Evolutionary conservation across 2,113 vertebrate species (phyloP).

Genomic region (Rhynchomys soricoides): DNA sequence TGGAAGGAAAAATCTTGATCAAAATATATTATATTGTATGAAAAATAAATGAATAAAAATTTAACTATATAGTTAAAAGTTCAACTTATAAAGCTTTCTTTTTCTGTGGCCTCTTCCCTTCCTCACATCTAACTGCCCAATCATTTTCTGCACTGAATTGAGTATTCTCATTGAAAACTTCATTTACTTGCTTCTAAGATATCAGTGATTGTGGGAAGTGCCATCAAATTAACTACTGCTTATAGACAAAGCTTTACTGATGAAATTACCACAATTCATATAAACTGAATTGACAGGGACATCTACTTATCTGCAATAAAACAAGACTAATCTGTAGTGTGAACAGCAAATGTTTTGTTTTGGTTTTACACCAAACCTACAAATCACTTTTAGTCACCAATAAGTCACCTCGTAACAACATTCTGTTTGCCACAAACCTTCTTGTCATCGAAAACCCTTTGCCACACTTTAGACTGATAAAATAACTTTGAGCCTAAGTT

Average conservation of each 20-base stretch:
- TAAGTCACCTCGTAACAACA: background rate
- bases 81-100: background rate
- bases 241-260: background rate
- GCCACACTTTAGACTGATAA: constrained; percentile 25
- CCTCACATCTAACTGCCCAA: background rate
- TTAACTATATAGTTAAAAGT: background rate
- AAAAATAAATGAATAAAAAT: background rate
- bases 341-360: background rate
- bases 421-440: background rate
- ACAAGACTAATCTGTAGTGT: background rate
- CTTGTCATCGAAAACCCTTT: background rate
- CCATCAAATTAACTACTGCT: background rate
- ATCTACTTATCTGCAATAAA: background rate
- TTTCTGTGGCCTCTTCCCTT: background rate
- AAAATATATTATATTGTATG: background rate
- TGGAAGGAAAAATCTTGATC: background rate
- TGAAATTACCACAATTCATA: constrained; percentile 8
- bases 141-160: background rate
- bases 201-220: background rate
- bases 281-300: background rate
- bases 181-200: background rate
- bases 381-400: background rate
- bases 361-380: background rate
- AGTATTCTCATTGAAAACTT: background rate
- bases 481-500: constrained; percentile 51